phyloP scores from a whole-genome alignment of 2,888 invertebrate species.

The Rhamphomyia laevipes region DNA sequence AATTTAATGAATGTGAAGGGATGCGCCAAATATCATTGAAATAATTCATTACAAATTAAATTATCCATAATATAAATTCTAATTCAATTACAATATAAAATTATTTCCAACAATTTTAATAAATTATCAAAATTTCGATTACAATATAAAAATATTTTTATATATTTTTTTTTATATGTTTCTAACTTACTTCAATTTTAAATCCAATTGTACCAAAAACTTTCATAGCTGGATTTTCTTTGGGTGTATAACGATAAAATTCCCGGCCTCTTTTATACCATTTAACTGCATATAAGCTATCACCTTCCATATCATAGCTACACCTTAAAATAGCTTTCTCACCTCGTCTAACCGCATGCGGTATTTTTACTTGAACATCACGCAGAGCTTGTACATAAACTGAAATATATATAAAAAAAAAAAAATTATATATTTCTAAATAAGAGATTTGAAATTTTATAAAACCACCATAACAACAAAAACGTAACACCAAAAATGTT shows the following conservation, averaged over 20 bases:
- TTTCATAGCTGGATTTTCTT: slow-evolving; percentile 56
- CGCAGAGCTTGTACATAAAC: slow-evolving; percentile 36
- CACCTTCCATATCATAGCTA: slow-evolving; percentile 64
- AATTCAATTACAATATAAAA: no score
- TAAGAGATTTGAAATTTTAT: no score
- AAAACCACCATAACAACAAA: no score
- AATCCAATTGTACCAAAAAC: slow-evolving; percentile 60
- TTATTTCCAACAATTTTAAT: neutral
- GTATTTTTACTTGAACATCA: slow-evolving; percentile 53
- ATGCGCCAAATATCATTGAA: no score
- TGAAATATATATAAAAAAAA: slow-evolving; percentile 12
- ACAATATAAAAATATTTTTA: neutral
- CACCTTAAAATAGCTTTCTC: slow-evolving; percentile 54
- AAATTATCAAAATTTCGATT: neutral
- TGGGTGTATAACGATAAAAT: slow-evolving; percentile 71
- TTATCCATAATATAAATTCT: no score
- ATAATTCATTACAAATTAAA: no score
- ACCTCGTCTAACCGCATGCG: slow-evolving; percentile 51
- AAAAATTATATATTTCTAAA: no score
- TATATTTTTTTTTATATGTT: neutral
- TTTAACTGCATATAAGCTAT: slow-evolving; percentile 68
- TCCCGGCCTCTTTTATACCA: slow-evolving; percentile 75
- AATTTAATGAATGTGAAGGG: no score
- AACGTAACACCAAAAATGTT: no score
- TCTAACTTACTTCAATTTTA: slow-evolving; percentile 63